Conservation (phyloP, 1,140 invertebrate genomes). For the Streblospio benedicti region DNA sequence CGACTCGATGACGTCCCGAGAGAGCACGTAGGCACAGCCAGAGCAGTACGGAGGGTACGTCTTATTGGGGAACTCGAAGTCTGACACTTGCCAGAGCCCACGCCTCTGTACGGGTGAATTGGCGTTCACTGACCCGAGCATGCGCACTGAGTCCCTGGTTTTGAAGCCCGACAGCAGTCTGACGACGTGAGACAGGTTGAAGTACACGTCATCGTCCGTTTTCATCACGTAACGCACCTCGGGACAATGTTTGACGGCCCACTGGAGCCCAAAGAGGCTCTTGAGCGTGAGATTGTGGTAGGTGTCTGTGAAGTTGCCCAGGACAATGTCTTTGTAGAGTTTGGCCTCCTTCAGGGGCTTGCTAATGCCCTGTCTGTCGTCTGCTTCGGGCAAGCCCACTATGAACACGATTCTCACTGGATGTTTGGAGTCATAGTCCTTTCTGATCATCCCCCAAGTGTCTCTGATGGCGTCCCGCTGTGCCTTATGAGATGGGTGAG, state of each 20-base stretch:
- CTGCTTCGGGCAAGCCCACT: constrained; percentile 52
- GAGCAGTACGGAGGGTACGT: constrained; percentile 12
- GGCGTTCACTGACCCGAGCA: background rate
- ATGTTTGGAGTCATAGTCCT: background rate
- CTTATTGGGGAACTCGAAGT: background rate
- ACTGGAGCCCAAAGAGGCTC: constrained; percentile 69
- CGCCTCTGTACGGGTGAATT: background rate
- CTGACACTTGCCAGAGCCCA: background rate
- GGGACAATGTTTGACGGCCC: constrained; percentile 57
- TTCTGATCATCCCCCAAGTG: constrained; percentile 20
- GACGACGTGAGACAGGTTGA: constrained; percentile 28
- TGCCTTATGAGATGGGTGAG: constrained; percentile 12
- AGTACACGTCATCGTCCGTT: constrained; percentile 47
- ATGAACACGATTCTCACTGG: constrained; percentile 52
- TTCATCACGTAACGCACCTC: constrained; percentile 49
- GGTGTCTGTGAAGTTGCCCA: constrained; percentile 65
- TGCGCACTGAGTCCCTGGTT: background rate
- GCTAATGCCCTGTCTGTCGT: constrained; percentile 34
- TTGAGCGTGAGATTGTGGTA: constrained; percentile 78
- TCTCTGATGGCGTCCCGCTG: constrained; percentile 14
- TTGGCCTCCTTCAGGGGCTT: constrained; percentile 54
- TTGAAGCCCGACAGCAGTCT: background rate
- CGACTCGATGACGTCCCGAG: background rate
- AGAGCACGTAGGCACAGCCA: constrained; percentile 13
- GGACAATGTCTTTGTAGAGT: constrained; percentile 58